Conservation (phyloP, 2,797 vertebrate genomes). For the Acanthurus tractus region DNA sequence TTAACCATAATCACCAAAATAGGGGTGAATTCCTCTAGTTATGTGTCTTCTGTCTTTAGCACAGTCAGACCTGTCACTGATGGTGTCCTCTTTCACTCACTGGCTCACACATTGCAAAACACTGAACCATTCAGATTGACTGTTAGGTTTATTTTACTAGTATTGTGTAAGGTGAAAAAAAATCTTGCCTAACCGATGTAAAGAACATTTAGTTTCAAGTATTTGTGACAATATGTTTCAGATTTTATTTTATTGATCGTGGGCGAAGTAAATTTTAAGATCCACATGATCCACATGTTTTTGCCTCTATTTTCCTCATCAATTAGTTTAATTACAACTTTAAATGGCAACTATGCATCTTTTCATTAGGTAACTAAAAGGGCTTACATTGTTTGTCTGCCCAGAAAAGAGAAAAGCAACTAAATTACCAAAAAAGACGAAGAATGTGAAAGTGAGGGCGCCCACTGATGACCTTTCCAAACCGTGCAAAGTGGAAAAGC, state of each 20-base stretch:
- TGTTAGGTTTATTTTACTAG: background rate
- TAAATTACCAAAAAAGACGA: conserved; percentile 7
- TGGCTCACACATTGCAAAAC: background rate
- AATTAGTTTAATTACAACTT: background rate
- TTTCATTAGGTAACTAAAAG: background rate
- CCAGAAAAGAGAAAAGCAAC: background rate
- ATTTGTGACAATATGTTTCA: no score
- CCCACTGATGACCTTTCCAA: conserved; percentile 61
- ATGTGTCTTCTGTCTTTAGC: conserved; percentile 29
- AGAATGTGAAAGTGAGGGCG: conserved; percentile 21
- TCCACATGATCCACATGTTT: background rate
- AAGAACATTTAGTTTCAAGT: background rate
- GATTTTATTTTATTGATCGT: no score
- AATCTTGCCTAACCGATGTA: background rate
- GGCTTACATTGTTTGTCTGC: background rate
- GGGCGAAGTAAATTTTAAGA: no score
- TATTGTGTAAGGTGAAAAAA: background rate
- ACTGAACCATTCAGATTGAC: background rate
- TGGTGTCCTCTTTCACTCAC: background rate
- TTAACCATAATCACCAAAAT: conserved; percentile 35
- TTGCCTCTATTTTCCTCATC: background rate
- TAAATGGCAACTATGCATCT: background rate
- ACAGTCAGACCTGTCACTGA: conserved; percentile 7
- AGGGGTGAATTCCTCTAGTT: conserved; percentile 38
- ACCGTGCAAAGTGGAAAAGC: conserved; percentile 50